Percentiles rank a stretch among this genome's conserved stretches.
Evolutionary conservation across 2,888 invertebrate genomes (phyloP).

Genomic region (Macrosoma leucophasiata): DNA sequence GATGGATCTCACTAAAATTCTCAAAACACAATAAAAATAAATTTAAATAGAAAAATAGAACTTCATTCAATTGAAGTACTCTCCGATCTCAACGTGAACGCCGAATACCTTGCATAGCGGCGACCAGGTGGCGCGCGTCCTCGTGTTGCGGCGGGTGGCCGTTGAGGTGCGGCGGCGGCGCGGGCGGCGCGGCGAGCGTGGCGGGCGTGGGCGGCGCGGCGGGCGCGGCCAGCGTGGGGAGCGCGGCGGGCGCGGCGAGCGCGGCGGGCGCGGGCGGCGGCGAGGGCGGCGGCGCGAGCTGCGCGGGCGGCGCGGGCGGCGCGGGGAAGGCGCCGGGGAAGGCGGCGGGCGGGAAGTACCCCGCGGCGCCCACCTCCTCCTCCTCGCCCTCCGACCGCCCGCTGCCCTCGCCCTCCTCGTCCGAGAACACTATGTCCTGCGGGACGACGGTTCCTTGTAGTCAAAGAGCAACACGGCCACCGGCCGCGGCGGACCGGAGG

Average conservation of each 20-base stretch:
- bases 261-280: conserved; percentile 44
- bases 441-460: neutral
- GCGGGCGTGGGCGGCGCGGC: conserved; percentile 24
- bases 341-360: conserved; percentile 39
- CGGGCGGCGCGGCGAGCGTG: conserved; percentile 38
- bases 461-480: no score
- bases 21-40: no score
- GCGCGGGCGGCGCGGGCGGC: conserved; percentile 42
- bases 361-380: conserved; percentile 57
- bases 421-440: conserved; percentile 75
- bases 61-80: no score
- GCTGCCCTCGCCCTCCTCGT: conserved; percentile 72
- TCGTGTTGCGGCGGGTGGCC: conserved; percentile 34
- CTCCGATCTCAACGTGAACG: no score
- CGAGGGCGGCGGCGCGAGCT: conserved; percentile 39
- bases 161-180: conserved; percentile 31
- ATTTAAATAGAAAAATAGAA: no score
- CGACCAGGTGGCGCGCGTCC: conserved; percentile 33
- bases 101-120: conserved; percentile 41
- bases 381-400: conserved; percentile 81
- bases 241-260: conserved; percentile 40
- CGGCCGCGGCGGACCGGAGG: no score
- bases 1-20: no score
- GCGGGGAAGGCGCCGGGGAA: conserved; percentile 35
- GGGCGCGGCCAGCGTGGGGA: conserved; percentile 38